These are phyloP conservation scores for Eledone cirrhosa DNA, from an alignment of 2,888 invertebrate genomes.

Conservation along the genomic window DNA sequence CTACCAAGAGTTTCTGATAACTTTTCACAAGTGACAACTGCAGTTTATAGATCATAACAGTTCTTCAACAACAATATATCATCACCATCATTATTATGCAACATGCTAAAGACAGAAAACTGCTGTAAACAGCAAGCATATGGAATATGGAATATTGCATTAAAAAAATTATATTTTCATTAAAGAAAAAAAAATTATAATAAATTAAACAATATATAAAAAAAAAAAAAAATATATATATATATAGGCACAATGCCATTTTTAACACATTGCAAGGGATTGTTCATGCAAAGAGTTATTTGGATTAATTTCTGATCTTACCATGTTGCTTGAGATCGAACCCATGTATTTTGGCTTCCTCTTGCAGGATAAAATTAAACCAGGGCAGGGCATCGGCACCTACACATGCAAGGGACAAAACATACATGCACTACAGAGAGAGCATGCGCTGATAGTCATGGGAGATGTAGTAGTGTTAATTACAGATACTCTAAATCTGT, in stretches of 20 bases:
- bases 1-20: no score
- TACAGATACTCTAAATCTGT: no score
- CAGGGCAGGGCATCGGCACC: slow-evolving; percentile 54
- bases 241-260: slow-evolving; percentile 1
- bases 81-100: no score
- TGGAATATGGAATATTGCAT: not conserved
- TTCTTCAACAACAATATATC: not conserved
- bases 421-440: slow-evolving; percentile 29
- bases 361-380: slow-evolving; percentile 56
- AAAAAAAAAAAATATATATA: not conserved
- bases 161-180: no score
- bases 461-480: no score
- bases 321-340: slow-evolving; percentile 56
- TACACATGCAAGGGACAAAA: slow-evolving; percentile 39
- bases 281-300: slow-evolving; percentile 5
- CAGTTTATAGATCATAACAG: no score
- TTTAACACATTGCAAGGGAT: slow-evolving; percentile 1
- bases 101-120: slow-evolving; percentile 11
- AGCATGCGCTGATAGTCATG: slow-evolving; percentile 7
- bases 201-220: not conserved
- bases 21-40: no score
- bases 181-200: not conserved
- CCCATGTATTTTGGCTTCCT: slow-evolving; percentile 55
- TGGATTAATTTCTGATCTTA: slow-evolving; percentile 42
- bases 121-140: slow-evolving; percentile 25